phyloP scores from a whole-genome alignment of 1,140 invertebrate species.

The Pseudomyrmex concolor region DNA sequence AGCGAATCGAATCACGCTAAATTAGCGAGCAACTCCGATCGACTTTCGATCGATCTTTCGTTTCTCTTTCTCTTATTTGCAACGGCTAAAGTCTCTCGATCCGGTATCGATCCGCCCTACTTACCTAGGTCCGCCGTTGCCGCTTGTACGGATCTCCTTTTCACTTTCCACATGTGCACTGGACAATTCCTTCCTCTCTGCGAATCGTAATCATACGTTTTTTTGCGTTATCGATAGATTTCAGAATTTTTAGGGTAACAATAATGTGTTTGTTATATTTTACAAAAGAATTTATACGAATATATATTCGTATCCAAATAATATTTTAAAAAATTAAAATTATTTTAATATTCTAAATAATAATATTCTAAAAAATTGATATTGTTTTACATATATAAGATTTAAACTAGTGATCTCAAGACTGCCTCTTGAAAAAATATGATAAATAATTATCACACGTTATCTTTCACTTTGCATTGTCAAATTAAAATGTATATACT shows the following conservation, averaged over 20 bases:
- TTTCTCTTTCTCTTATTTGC: conserved; percentile 31
- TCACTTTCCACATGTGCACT: conserved; percentile 79
- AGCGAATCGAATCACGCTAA: conserved; percentile 7
- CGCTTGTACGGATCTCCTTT: conserved; percentile 78
- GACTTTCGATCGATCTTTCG: conserved; percentile 61
- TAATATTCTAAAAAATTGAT: no score
- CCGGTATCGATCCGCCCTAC: conserved; percentile 75
- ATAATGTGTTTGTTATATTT: no score
- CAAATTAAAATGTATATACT: neutral
- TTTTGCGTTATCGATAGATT: neutral
- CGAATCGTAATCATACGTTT: conserved; percentile 55
- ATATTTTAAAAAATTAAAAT: no score
- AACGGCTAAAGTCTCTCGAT: neutral
- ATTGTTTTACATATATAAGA: no score
- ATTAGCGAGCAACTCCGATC: conserved; percentile 37
- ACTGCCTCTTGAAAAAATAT: neutral
- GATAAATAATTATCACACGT: neutral
- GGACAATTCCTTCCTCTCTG: conserved; percentile 80
- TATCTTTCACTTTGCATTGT: neutral
- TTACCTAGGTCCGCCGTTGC: conserved; percentile 78
- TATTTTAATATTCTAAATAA: no score
- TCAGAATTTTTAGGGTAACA: no score
- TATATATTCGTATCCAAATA: no score
- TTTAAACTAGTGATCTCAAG: no score
- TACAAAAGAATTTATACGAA: no score